Evolutionary conservation across 1,140 invertebrate genomes (phyloP), one percentile per base, ranked within the genome.

Genomic region (Antheraea mylitta): DNA sequence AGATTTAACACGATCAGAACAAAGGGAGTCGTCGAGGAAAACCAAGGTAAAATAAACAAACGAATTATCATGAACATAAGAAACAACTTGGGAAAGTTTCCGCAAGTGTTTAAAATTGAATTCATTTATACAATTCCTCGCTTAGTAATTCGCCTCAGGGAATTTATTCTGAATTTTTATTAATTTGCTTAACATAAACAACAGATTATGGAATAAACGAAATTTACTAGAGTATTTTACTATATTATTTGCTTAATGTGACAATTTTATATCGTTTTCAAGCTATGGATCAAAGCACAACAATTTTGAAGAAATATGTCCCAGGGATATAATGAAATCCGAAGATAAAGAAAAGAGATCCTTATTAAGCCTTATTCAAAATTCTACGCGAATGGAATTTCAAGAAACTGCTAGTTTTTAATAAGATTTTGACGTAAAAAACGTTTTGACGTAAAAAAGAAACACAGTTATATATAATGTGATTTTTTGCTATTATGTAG

Each of bases 1-100:
- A 70, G 53, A 66, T 66, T 36, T 36, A 66, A 66, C 53, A 59
- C 48, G 42, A 58, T 9, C 48, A 22, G 37, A 22, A 65, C 64
- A 65, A 53, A 65, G 64, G 64, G 62, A 38, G n/a, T 64, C 64
- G 38, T 45, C 19, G 37, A 38, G 42, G 42, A 19, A 65, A 65
- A 65, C 45, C 42, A 19, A 65, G 18, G 64, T 48, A 65, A 22
- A 48, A 18, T 48, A 65, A 65, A 48, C 10, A 65, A 63, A 45
- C 38, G 38, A 65, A 22, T 63, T 63, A 63, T 37, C 61, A 63
- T 63, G 19, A 63, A 63, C 61, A 36, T 63, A 22, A 37, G 37
- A 63, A 37, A 18, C 61, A 30, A 37, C 61, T 63, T 63, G n/a
- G 13, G 7, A 37, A 63, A 63, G 61, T 63, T 63, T n/a, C 61